These are phyloP conservation scores for Lordiphosa collinella DNA, from an alignment of 1,140 invertebrate species.

Conservation along the genomic window DNA sequence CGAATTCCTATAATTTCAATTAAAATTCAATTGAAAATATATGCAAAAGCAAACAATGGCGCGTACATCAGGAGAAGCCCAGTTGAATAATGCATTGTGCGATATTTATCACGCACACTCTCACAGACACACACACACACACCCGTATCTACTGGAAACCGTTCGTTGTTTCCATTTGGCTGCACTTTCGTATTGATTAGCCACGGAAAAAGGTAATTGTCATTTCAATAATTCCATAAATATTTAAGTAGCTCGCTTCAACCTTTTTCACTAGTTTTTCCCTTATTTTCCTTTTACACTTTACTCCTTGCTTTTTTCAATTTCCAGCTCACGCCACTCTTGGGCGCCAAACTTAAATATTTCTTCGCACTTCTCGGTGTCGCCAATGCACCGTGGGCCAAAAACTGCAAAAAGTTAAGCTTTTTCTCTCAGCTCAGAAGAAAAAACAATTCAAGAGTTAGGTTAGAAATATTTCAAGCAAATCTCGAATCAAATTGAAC, in stretches of 20 bases:
- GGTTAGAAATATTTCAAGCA: too few relatives aligned
- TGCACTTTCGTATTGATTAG: constrained; percentile 41
- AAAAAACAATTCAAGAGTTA: too few relatives aligned
- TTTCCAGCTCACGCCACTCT: constrained; percentile 24
- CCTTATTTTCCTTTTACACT: constrained; percentile 1
- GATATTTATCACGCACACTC: constrained; percentile 29
- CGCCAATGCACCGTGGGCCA: constrained; percentile 6
- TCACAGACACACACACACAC: background rate
- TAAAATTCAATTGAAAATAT: constrained; percentile 75
- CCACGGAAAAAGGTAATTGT: constrained; percentile 38
- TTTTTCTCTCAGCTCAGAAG: too few relatives aligned
- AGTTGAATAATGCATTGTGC: constrained; percentile 47
- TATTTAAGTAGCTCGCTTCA: constrained; percentile 22
- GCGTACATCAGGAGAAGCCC: constrained; percentile 50
- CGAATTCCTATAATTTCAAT: constrained; percentile 64
- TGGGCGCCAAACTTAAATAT: constrained; percentile 57
- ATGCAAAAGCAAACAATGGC: constrained; percentile 66
- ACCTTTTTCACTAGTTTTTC: constrained; percentile 5
- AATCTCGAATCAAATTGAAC: too few relatives aligned
- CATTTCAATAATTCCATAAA: constrained; percentile 54
- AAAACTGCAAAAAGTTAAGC: too few relatives aligned
- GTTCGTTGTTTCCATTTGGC: background rate
- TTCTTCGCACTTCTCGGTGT: constrained; percentile 67
- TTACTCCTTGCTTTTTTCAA: constrained; percentile 29
- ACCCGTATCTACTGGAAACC: background rate